A percentile compares a stretch with the other conserved stretches of the same genome.
These are phyloP conservation scores for Xanthorhoe designata DNA, from an alignment of 2,888 invertebrate species.

Conservation along the genomic window DNA sequence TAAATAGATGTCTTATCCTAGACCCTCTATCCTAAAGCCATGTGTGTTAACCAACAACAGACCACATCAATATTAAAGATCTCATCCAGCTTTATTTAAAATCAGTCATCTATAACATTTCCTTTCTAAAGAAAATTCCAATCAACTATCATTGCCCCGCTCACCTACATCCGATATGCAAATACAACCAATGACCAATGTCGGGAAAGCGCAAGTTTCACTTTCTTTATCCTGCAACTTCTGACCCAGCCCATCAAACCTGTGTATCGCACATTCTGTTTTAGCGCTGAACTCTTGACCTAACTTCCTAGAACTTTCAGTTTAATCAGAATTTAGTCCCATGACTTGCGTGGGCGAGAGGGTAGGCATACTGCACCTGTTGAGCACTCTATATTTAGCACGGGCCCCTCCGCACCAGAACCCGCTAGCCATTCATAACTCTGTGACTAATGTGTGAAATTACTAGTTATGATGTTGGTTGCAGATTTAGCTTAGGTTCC, in stretches of 20 bases:
- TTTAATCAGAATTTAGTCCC: conserved; percentile 33
- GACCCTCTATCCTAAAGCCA: neutral
- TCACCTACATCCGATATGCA: conserved; percentile 34
- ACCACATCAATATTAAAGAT: neutral
- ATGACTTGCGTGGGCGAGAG: conserved; percentile 58
- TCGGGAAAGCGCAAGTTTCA: conserved; percentile 44
- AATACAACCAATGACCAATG: conserved; percentile 32
- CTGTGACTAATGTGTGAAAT: conserved; percentile 79
- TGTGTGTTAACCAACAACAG: neutral
- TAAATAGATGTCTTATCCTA: too few species aligned
- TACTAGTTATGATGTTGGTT: conserved; percentile 43
- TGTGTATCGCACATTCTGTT: neutral
- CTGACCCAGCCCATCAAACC: conserved; percentile 17
- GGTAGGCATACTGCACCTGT: conserved; percentile 75
- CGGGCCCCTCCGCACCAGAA: conserved; percentile 49
- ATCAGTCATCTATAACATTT: conserved; percentile 1
- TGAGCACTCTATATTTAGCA: conserved; percentile 76
- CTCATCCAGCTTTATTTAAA: neutral
- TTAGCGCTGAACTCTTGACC: neutral
- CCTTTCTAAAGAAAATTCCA: conserved; percentile 27
- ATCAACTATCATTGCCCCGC: conserved; percentile 21
- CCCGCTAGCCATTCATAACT: conserved; percentile 74
- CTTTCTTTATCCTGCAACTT: conserved; percentile 45
- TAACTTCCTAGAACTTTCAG: neutral
- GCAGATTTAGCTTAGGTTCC: conserved; percentile 32